Evolutionary conservation across 2,113 vertebrate species (phyloP).

Genomic region (Scatophagus argus): DNA sequence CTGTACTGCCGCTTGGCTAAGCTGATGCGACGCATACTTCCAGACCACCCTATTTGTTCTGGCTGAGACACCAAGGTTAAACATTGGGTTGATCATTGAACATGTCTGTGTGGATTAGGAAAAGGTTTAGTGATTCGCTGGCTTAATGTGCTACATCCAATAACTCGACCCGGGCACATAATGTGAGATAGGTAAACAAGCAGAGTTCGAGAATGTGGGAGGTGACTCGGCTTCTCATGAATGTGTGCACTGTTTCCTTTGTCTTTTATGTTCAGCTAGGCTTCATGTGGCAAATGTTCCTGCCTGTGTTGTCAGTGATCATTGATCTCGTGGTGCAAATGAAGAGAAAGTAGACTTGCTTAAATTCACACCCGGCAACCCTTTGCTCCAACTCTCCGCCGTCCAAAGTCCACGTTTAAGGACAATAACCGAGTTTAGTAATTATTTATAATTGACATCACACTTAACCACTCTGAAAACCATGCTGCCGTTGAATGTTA

Average conservation of each 20-base stretch:
- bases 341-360: slow-evolving; percentile 15
- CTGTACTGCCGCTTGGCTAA: slow-evolving; percentile 63
- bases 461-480: too few relatives aligned
- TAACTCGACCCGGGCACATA: slow-evolving; percentile 42
- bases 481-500: not conserved
- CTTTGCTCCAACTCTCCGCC: not conserved
- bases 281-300: slow-evolving; percentile 17
- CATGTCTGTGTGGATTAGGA: slow-evolving; percentile 72
- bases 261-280: not conserved
- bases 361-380: not conserved
- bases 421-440: not conserved
- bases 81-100: slow-evolving; percentile 82
- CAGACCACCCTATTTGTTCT: slow-evolving; percentile 75
- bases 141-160: slow-evolving; percentile 80
- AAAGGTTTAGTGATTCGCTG: slow-evolving; percentile 71
- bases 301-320: slow-evolving; percentile 36
- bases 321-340: slow-evolving; percentile 26
- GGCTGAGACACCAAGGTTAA: slow-evolving; percentile 77
- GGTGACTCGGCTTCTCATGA: slow-evolving; percentile 30
- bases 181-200: slow-evolving; percentile 77
- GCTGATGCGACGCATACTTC: slow-evolving; percentile 76
- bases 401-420: not conserved
- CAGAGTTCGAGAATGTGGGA: slow-evolving; percentile 50
- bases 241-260: slow-evolving; percentile 38
- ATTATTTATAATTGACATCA: not conserved